Evolutionary conservation across 2,797 vertebrate genomes (phyloP), one percentile per base, ranked within the genome.

Genomic region (Xyrichtys novacula): DNA sequence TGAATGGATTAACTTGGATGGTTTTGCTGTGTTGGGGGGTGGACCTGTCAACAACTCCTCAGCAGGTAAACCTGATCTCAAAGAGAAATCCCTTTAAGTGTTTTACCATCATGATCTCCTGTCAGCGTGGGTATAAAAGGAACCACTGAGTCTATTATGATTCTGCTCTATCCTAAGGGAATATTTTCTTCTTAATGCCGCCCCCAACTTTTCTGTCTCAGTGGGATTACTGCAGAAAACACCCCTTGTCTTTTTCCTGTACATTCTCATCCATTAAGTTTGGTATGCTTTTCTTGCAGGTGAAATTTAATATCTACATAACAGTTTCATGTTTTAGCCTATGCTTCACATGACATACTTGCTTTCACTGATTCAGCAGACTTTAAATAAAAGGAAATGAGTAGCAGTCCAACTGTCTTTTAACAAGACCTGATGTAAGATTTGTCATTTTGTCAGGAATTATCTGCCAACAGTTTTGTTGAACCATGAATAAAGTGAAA

Each of bases 1-100:
- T 84, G 92, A 95, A 70, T 93, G 87, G 90, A 92, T 94, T 81
- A 90, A 93, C 86, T 89, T 88, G 82, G 93, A 94, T 76, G 95
- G 91, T 76, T 95, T 95, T 85, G 91, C 95, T 71, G 88, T 93
- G 82, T 88, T 93, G 90, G 82, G 89, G 74, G 89, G 88, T 60
- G 71, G 76, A 78, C 73, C 90, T 79, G 76, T 91, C 91, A 94
- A 88, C 91, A 89, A 87, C 81, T 91, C 94, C 69, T 80, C 89
- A 81, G 76, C 91, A 93, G 88, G 92, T 94, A 92, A 87, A 77
- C 47, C 26, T 31, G 25, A 81, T 66, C 39, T 81, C 61, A 72
- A 53, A 46, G 9, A 53, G 39, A 28, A 65, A 52, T 48, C 43
- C 50, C 40, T 34, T 25, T 25, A 40, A 71, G 52, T 1, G 0